A percentile compares a stretch with the other conserved stretches of the same genome.
These are phyloP conservation scores for Poecilia latipinna DNA, from an alignment of 2,113 vertebrate species.

Conservation along the genomic window DNA sequence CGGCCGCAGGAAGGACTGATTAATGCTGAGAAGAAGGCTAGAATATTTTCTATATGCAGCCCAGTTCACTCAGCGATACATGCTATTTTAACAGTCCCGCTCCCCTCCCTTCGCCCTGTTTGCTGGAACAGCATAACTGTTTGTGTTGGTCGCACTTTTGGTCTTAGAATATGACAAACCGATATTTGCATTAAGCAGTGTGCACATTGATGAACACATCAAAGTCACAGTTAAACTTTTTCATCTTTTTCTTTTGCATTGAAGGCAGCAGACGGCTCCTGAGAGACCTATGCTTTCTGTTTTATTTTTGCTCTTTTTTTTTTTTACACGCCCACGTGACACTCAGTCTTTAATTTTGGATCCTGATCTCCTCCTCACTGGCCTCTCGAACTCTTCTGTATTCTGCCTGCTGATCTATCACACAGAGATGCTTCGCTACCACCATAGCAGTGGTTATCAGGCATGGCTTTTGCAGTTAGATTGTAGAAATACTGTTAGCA, in stretches of 20 bases:
- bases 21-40: conserved; percentile 51
- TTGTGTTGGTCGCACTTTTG: not conserved
- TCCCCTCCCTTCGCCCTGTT: not conserved
- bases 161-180: not conserved
- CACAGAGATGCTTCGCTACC: no score
- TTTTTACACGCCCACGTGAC: conserved; percentile 12
- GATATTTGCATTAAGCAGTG: not conserved
- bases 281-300: not conserved
- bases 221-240: conserved; percentile 2
- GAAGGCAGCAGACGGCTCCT: conserved; percentile 17
- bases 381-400: conserved; percentile 18
- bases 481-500: not conserved
- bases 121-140: not conserved
- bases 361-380: conserved; percentile 47
- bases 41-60: conserved; percentile 21
- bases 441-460: not conserved
- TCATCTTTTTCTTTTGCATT: conserved; percentile 15
- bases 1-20: conserved; percentile 54
- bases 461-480: not conserved
- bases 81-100: not conserved
- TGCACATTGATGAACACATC: not conserved
- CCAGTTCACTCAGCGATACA: not conserved
- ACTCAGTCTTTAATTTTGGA: conserved; percentile 38
- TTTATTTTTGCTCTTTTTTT: not conserved
- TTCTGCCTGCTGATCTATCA: not conserved